Conservation (phyloP, 2,797 vertebrate species). For the Acanthurus tractus region DNA sequence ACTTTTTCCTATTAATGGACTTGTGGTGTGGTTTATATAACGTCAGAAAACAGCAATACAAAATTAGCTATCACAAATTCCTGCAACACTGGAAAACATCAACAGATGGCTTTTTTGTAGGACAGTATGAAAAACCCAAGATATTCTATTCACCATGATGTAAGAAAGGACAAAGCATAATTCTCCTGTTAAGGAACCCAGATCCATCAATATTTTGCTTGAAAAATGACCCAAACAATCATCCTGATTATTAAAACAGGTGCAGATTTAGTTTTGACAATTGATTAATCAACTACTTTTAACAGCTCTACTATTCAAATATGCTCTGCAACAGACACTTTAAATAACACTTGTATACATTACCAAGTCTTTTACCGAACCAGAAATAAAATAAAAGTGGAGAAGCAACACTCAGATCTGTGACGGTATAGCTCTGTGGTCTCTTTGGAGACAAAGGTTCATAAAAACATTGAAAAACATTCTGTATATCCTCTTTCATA, state of each 20-base stretch:
- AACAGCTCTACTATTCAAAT: not conserved
- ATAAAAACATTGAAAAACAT: not conserved
- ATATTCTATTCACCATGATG: not conserved
- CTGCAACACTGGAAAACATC: not conserved
- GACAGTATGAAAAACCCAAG: not conserved
- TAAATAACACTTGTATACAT: not conserved
- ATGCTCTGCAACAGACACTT: not conserved
- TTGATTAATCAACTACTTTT: not conserved
- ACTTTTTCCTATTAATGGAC: too few relatives aligned
- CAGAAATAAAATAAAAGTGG: not conserved
- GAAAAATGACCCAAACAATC: not conserved
- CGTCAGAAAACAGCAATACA: not conserved
- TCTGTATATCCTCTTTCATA: not conserved
- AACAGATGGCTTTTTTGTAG: conserved; percentile 2
- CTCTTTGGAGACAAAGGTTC: not conserved
- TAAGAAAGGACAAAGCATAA: not conserved
- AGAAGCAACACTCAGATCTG: not conserved
- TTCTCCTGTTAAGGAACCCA: not conserved
- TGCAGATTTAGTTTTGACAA: not conserved
- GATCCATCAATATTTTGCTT: not conserved
- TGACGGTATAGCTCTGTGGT: not conserved
- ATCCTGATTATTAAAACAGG: not conserved
- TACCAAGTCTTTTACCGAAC: not conserved
- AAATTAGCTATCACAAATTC: not conserved
- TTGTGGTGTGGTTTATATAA: not conserved